phyloP scores from a whole-genome alignment of 2,797 vertebrate species.

The Podargus strigoides region DNA sequence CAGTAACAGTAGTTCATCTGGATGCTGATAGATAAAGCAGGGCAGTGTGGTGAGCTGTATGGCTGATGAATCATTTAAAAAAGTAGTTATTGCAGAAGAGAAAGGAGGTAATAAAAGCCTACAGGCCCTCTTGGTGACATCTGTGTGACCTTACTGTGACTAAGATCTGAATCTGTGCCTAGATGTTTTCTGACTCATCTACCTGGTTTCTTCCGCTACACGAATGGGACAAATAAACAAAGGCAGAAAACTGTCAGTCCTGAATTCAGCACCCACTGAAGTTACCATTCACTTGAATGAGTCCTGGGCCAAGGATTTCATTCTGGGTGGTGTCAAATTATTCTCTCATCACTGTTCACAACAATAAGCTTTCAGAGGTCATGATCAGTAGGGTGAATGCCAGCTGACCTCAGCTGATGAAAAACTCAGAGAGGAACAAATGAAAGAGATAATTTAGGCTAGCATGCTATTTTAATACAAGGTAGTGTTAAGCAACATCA shows the following conservation, averaged over 20 bases:
- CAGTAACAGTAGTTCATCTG: not conserved
- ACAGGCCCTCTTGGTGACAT: not conserved
- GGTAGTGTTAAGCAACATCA: not conserved
- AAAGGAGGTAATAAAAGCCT: constrained; percentile 3
- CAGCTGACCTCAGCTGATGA: not conserved
- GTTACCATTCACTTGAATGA: not conserved
- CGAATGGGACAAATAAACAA: not conserved
- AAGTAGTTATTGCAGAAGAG: not conserved
- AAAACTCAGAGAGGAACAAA: not conserved
- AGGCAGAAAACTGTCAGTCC: not conserved
- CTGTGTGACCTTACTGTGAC: not conserved
- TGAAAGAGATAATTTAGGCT: not conserved
- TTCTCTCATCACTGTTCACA: not conserved
- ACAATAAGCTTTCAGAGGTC: not conserved
- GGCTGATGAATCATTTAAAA: not conserved
- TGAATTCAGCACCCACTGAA: not conserved
- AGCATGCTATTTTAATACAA: not conserved
- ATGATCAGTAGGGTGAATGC: not conserved
- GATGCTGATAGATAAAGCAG: constrained; percentile 42
- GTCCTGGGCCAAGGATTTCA: not conserved
- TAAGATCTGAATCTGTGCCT: not conserved
- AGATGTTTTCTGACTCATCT: not conserved
- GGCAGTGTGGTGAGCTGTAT: not conserved
- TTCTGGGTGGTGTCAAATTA: not conserved
- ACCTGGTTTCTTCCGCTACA: not conserved